Evolutionary conservation across 2,888 invertebrate species (phyloP).

Genomic region (Eledona agricola): DNA sequence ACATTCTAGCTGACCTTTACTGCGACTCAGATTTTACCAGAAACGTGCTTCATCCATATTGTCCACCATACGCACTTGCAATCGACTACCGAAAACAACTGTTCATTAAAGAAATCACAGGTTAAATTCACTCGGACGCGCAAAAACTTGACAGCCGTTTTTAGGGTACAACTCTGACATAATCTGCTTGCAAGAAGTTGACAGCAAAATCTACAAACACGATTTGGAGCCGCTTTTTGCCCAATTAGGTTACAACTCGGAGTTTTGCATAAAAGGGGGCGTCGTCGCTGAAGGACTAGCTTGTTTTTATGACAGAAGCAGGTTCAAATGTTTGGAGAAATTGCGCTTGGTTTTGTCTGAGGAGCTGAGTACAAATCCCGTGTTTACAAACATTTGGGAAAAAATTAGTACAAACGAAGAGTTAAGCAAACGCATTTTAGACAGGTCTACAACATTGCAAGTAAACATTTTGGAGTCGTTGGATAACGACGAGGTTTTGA

Average conservation of each 20-base stretch:
- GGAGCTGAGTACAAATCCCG: constrained; percentile 64
- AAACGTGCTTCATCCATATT: constrained; percentile 79
- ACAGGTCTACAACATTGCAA: constrained; percentile 75
- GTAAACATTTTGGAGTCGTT: constrained; percentile 67
- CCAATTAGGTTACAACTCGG: constrained; percentile 66
- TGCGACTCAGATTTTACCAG: constrained; percentile 76
- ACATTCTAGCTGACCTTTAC: constrained; percentile 91
- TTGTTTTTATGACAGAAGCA: constrained; percentile 75
- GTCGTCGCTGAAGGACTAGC: constrained; percentile 82
- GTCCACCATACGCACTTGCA: constrained; percentile 80
- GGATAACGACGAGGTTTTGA: constrained; percentile 65
- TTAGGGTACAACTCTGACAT: constrained; percentile 90
- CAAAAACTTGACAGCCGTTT: no score
- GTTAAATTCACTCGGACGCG: constrained; percentile 62
- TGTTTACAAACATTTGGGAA: constrained; percentile 69
- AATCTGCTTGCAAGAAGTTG: constrained; percentile 93
- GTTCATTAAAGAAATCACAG: constrained; percentile 81
- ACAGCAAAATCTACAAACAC: constrained; percentile 76
- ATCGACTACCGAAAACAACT: constrained; percentile 90
- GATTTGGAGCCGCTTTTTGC: constrained; percentile 72
- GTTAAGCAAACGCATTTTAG: constrained; percentile 68
- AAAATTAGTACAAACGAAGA: constrained; percentile 68
- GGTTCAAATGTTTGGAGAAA: constrained; percentile 70
- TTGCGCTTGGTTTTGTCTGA: constrained; percentile 69
- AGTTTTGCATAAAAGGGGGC: constrained; percentile 77